A percentile compares a stretch with the other conserved stretches of the same genome.
phyloP scores from a whole-genome alignment of 2,888 invertebrate species.

The Pantelozetes paolii region DNA sequence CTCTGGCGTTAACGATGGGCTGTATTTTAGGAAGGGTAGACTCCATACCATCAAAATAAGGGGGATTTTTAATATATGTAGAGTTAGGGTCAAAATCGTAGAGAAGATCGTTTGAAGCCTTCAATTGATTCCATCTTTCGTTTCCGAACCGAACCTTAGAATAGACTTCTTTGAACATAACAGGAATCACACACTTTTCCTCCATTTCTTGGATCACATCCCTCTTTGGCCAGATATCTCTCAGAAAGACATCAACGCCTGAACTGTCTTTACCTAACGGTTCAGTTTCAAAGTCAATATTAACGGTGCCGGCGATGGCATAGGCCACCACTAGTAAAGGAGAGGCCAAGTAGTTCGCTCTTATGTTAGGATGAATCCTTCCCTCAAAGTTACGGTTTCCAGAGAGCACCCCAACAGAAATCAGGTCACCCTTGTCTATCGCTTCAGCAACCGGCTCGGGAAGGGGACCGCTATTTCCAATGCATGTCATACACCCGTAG shows the following conservation, averaged over 20 bases:
- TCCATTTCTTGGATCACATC: conserved; percentile 80
- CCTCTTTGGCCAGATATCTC: conserved; percentile 93
- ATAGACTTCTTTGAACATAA: conserved; percentile 94
- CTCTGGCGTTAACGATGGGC: conserved; percentile 68
- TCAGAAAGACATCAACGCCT: conserved; percentile 70
- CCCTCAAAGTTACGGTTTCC: conserved; percentile 99
- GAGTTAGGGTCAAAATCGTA: conserved; percentile 87
- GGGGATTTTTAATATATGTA: conserved; percentile 93
- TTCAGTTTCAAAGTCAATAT: conserved; percentile 88
- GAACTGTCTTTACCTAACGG: conserved; percentile 56
- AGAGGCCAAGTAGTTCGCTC: conserved; percentile 97
- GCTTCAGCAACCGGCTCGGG: conserved; percentile 85
- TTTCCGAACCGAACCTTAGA: conserved; percentile 78
- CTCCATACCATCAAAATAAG: conserved; percentile 82
- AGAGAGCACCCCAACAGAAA: conserved; percentile 91
- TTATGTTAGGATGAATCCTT: conserved; percentile 89
- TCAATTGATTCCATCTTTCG: conserved; percentile 73
- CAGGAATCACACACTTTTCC: conserved; percentile 80
- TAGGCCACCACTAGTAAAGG: conserved; percentile 95
- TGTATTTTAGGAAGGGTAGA: conserved; percentile 61
- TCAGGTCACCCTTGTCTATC: conserved; percentile 87
- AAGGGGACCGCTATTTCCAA: conserved; percentile 94
- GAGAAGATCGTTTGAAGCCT: conserved; percentile 72
- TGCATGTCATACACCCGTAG: conserved; percentile 99
- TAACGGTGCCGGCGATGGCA: conserved; percentile 88